phyloP scores from a whole-genome alignment of 2,888 invertebrate species.

The Morinoia aosen region DNA sequence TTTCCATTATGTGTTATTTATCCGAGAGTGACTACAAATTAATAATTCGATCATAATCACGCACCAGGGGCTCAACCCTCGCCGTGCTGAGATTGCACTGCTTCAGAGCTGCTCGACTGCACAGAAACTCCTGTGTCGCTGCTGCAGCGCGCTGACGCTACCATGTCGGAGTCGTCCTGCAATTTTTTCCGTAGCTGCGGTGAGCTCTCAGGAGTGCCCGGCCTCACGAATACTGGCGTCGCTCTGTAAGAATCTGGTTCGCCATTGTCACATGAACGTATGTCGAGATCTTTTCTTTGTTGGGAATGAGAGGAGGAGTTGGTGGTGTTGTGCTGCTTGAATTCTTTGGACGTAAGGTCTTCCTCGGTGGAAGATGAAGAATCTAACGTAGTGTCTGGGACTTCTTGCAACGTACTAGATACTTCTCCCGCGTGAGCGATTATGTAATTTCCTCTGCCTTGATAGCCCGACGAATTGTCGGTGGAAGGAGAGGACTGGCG shows the following conservation, averaged over 20 bases:
- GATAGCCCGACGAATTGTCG: slow-evolving; percentile 65
- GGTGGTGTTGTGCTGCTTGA: background rate
- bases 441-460: slow-evolving; percentile 62
- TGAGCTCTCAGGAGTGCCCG: background rate
- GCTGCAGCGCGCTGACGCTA: slow-evolving; percentile 19
- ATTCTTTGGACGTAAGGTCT: slow-evolving; percentile 31
- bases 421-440: slow-evolving; percentile 55
- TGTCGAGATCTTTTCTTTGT: slow-evolving; percentile 4
- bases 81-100: background rate
- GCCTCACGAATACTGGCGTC: slow-evolving; percentile 7
- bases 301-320: background rate
- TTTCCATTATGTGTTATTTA: background rate
- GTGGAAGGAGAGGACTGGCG: slow-evolving; percentile 65
- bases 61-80: background rate
- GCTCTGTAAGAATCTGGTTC: slow-evolving; percentile 36
- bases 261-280: background rate
- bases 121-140: slow-evolving; percentile 37
- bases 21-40: background rate
- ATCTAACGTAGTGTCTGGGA: slow-evolving; percentile 15
- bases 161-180: background rate
- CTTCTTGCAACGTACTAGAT: slow-evolving; percentile 43
- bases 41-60: background rate
- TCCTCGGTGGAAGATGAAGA: slow-evolving; percentile 48
- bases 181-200: slow-evolving; percentile 28
- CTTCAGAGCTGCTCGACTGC: background rate